Percentiles rank a stretch among this genome's conserved stretches.
phyloP scores from a whole-genome alignment of 2,797 vertebrate genomes.

The Chelon labrosus region DNA sequence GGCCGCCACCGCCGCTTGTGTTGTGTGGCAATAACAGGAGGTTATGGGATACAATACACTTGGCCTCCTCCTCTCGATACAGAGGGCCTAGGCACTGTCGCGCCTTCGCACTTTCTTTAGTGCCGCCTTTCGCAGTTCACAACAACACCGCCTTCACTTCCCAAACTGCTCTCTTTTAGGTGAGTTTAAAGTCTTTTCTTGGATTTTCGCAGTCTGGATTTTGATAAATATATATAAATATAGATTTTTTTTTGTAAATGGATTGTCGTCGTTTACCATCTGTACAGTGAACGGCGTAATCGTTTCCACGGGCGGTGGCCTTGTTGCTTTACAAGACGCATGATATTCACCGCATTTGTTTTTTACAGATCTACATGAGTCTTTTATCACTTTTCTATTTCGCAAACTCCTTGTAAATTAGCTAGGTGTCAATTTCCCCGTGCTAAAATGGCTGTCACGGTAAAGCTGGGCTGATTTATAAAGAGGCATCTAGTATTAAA shows the following conservation, averaged over 20 bases:
- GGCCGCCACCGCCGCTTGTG: constrained; percentile 78
- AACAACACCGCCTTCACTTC: constrained; percentile 47
- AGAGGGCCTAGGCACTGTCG: constrained; percentile 63
- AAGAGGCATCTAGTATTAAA: constrained; percentile 70
- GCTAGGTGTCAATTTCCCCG: constrained; percentile 78
- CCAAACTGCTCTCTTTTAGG: constrained; percentile 38
- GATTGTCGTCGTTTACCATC: constrained; percentile 17
- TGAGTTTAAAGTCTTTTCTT: constrained; percentile 51
- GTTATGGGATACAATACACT: constrained; percentile 82
- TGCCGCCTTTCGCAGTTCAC: constrained; percentile 46
- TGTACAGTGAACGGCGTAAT: constrained; percentile 15
- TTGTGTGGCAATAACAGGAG: constrained; percentile 83
- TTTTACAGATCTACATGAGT: constrained; percentile 24
- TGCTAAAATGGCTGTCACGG: constrained; percentile 84
- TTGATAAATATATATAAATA: background rate
- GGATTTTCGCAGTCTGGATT: constrained; percentile 1
- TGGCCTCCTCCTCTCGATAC: constrained; percentile 76
- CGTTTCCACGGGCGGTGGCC: constrained; percentile 5
- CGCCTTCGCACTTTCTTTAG: constrained; percentile 41
- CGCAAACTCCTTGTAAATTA: constrained; percentile 78
- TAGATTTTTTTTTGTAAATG: background rate
- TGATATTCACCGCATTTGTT: constrained; percentile 26
- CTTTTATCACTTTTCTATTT: constrained; percentile 56
- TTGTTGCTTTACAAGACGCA: constrained; percentile 20
- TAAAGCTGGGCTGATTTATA: constrained; percentile 85